These are phyloP conservation scores for Eulemur macaco DNA, from an alignment of 2,113 vertebrate genomes.

Conservation along the genomic window DNA sequence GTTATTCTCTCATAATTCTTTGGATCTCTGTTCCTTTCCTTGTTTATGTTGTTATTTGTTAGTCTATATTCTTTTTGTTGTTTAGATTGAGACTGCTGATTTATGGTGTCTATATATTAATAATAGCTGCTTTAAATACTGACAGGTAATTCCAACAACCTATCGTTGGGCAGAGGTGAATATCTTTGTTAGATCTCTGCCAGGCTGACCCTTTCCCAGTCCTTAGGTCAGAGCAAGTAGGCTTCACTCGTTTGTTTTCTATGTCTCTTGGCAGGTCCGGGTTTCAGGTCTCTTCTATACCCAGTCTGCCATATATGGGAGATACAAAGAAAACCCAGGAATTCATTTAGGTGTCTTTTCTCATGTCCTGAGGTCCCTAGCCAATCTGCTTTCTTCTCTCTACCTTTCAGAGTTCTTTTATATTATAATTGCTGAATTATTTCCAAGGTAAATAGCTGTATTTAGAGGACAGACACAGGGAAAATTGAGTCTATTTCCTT, in stretches of 20 bases:
- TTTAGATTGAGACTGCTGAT: neutral
- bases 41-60: neutral
- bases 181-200: neutral
- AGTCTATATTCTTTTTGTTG: neutral
- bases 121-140: neutral
- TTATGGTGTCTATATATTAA: neutral
- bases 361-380: neutral
- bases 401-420: neutral
- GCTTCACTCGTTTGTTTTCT: neutral
- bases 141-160: neutral
- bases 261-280: no score
- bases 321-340: neutral
- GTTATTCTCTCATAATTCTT: neutral
- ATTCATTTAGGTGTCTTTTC: neutral
- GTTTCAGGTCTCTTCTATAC: neutral
- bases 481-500: neutral
- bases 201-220: neutral
- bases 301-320: neutral
- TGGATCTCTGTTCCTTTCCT: neutral
- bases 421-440: neutral
- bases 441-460: fast-evolving
- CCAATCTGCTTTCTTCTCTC: neutral
- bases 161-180: neutral
- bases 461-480: neutral
- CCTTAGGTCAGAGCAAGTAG: neutral